Evolutionary conservation across 2,888 invertebrate genomes (phyloP), one percentile per base, ranked within the genome.

Genomic region (Melolontha melolontha): DNA sequence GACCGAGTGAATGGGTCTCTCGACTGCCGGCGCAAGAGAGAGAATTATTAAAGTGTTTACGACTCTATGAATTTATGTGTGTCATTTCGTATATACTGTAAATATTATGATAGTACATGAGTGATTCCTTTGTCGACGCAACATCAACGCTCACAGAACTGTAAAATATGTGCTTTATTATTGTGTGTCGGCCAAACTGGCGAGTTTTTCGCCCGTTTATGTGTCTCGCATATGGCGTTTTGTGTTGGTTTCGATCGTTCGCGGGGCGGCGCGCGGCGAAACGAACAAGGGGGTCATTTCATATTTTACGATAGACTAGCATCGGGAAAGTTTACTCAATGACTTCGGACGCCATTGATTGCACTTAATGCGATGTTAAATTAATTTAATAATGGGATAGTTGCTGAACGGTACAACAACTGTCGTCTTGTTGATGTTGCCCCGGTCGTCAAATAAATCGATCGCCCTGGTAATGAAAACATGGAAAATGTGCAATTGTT

Each of bases 141-240:
- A 34, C 64, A 62, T 14, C 54, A 6, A 59, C 69, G 71, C 71
- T 72, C 71, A 63, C 67, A 62, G 71, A 70, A 71, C 70, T 73
- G 72, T 75, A 75, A 75, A 75, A 75, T 74, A 74, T 74, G 47
- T 17, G 47, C 64, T 72, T 74, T 73, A 74, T 73, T 74, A 71
- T 72, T 73, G 71, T 72, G 74, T 70, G 68, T 69, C 64, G 67
- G 59, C 65, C 57, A 69, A 14, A 47, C 17, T 47, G 47, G 17
- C 8, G 16, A 44, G 12, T 44, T 44, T 44, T 44, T 44, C 16
- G 6, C 16, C 6, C 16, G 14, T 47, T 71, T 72, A 71, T 73
- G 71, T 73, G 71, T 67, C 64, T 71, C 70, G 54, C 74, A 73
- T 71, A 73, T 72, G 73, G 71, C 69, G 67, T 14, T 14, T 11